Evolutionary conservation across 2,113 vertebrate species (phyloP), one percentile per base, ranked within the genome.

Genomic region (Alouatta palliata): DNA sequence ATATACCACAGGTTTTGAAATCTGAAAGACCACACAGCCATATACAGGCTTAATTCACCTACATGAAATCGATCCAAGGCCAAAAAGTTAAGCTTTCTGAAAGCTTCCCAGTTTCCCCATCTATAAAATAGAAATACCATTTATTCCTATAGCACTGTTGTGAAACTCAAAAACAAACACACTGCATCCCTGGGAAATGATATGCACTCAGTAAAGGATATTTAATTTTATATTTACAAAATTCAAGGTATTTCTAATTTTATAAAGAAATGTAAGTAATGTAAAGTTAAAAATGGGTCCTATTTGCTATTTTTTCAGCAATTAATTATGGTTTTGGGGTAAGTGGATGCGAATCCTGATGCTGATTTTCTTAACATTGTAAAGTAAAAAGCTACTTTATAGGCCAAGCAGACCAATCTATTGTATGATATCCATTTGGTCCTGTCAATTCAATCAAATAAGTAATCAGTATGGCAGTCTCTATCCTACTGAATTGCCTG

Each of bases 401-500:
- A n/a, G 40, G 71, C 23, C 58, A 76, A 77, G 23, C 12, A 87
- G 45, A 90, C 23, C 45, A 52, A 75, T 30, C 17, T 49, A 47
- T 47, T 87, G 23, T 23, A 40, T 21, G 85, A 61, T n/a, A 61
- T 71, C 25, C 11, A 89, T 25, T 88, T 96, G 61, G 23, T 80
- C 32, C 86, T 95, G 12, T 73, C 58, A 87, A 66, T 73, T 93
- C 23, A 61, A 87, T 87, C 49, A 75, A 87, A 92, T 27, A 91
- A 52, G 30, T 83, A 71, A 86, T 86, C 76, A 52, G 20, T 56
- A 20, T 37, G 27, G 35, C n/a, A 64, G 52, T 52, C 47, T 96
- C n/a, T 5, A 5, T 17, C 35, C 32, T 25, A 23, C 7, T 40
- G 23, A 92, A 88, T 5, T 73, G 52, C 81, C 35, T 79, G 40